phyloP scores from a whole-genome alignment of 1,140 invertebrate species.

The Achatina immaculata region DNA sequence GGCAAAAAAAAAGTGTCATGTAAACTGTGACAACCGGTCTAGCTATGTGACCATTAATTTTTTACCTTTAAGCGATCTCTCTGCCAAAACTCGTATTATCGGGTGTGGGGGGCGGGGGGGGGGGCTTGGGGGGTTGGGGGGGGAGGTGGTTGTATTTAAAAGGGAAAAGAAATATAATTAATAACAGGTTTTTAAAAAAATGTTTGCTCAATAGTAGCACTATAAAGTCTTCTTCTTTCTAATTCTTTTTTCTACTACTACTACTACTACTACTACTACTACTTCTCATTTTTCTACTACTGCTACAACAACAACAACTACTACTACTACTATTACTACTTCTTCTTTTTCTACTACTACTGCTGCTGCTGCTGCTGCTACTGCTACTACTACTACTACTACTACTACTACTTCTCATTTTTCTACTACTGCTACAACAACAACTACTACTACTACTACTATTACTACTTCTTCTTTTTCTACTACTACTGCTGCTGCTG shows the following conservation, averaged over 20 bases:
- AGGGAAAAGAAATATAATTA: too few species aligned
- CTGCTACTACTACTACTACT: slow-evolving; percentile 11
- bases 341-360: neutral
- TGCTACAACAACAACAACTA: neutral
- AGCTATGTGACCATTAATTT: too few species aligned
- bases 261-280: slow-evolving; percentile 18
- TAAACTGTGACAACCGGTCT: too few species aligned
- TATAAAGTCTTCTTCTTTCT: too few species aligned
- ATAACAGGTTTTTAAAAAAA: too few species aligned
- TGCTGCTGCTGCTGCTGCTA: neutral
- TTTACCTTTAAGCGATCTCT: too few species aligned
- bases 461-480: slow-evolving; percentile 6
- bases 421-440: slow-evolving; percentile 14
- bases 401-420: neutral
- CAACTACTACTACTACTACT: slow-evolving; percentile 22
- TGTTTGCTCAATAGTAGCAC: too few species aligned
- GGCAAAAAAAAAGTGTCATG: too few species aligned
- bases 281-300: neutral
- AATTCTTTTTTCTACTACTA: neutral
- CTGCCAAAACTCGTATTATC: too few species aligned
- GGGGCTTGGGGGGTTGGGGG: too few species aligned
- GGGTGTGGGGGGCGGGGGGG: too few species aligned
- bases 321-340: slow-evolving; percentile 23
- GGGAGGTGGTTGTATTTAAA: too few species aligned
- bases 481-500: slow-evolving; percentile 9